These are phyloP conservation scores for Aphrocallistes beatrix DNA, from an alignment of 37 sponge, comb jelly and placozoan genomes.

Conservation along the genomic window DNA sequence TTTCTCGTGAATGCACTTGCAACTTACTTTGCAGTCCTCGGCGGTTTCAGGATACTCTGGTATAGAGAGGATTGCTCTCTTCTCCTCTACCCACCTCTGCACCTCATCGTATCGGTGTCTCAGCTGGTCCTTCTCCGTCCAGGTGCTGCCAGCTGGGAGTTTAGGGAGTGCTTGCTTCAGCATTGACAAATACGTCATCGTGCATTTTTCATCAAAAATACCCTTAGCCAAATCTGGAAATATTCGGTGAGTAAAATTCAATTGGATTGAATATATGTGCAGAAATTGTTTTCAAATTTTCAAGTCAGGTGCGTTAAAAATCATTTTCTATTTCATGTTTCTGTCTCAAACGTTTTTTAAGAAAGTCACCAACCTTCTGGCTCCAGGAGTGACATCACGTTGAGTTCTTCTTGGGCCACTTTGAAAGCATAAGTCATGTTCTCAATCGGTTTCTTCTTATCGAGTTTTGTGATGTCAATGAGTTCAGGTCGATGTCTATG, in stretches of 20 bases:
- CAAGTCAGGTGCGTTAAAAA: too few species aligned
- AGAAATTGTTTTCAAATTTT: too few species aligned
- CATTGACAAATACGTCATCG: background rate
- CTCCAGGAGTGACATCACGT: constrained; percentile 4
- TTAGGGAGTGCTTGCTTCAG: background rate
- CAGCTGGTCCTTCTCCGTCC: constrained; percentile 4
- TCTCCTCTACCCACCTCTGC: background rate
- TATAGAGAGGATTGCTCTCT: background rate
- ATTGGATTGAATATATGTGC: too few species aligned
- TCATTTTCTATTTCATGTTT: too few species aligned
- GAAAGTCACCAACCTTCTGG: background rate
- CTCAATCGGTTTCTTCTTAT: background rate
- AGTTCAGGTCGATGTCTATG: background rate
- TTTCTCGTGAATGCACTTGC: too few species aligned
- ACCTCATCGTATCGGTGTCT: background rate
- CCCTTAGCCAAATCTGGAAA: background rate
- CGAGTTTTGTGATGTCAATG: background rate
- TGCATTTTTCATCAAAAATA: background rate
- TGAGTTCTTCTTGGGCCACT: background rate
- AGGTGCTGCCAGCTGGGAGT: background rate
- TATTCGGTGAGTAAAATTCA: too few species aligned
- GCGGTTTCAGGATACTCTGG: background rate
- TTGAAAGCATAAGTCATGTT: background rate
- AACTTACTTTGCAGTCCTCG: background rate
- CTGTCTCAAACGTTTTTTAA: too few species aligned